Evolutionary conservation across 35 echinoderm and acorn worm genomes (phyloP).

Genomic region (Chiridota heheva): DNA sequence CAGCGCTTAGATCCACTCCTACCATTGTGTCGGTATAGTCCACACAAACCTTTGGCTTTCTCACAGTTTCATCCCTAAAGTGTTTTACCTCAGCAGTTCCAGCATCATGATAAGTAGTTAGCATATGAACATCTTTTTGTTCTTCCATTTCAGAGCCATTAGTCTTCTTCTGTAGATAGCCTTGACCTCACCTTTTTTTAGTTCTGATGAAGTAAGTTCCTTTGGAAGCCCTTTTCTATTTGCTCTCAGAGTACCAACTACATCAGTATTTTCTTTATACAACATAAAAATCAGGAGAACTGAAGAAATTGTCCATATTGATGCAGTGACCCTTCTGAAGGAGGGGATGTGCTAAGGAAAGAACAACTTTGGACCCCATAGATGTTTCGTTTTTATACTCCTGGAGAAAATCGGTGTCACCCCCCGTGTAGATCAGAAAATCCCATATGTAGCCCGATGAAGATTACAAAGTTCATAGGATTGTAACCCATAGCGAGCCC

Average conservation of each 20-base stretch:
- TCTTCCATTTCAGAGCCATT: neutral
- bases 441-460: neutral
- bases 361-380: constrained; percentile 15
- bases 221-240: constrained; percentile 17
- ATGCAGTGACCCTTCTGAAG: constrained; percentile 20
- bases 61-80: constrained; percentile 14
- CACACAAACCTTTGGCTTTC: constrained; percentile 21
- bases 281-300: neutral
- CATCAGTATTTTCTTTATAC: neutral
- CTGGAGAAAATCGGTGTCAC: constrained; percentile 21
- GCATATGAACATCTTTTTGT: neutral
- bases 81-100: neutral
- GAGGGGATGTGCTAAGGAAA: constrained; percentile 14
- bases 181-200: constrained; percentile 3
- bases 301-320: constrained; percentile 23
- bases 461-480: constrained; percentile 12
- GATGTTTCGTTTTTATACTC: neutral
- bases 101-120: neutral
- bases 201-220: neutral
- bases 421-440: constrained; percentile 5
- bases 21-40: constrained; percentile 6
- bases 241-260: neutral
- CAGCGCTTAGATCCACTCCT: constrained; percentile 7
- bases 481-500: constrained; percentile 1
- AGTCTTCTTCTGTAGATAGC: constrained; percentile 7